Conservation (phyloP, 2,113 vertebrate species). For the Rallus limicola region DNA sequence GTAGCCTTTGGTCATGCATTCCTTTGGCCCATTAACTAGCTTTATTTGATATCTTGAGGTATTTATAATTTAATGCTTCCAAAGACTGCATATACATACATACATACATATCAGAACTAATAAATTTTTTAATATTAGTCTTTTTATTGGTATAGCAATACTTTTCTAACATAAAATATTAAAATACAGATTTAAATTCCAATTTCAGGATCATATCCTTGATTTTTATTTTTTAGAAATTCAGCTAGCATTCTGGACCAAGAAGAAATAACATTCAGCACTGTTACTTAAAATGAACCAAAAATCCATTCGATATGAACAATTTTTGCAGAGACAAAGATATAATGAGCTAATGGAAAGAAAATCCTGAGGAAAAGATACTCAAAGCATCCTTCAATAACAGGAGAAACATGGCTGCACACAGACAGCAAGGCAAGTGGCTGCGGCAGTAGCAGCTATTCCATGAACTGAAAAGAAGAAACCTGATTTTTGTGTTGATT, state of each 20-base stretch:
- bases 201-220: background rate
- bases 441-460: background rate
- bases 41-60: background rate
- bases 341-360: background rate
- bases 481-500: background rate
- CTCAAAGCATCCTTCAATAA: background rate
- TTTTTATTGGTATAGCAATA: background rate
- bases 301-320: background rate
- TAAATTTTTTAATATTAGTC: background rate
- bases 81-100: background rate
- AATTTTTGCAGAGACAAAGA: background rate
- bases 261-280: background rate
- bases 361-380: background rate
- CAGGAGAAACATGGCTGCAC: background rate
- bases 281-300: background rate
- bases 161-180: background rate
- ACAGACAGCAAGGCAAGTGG: background rate
- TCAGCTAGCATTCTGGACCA: background rate
- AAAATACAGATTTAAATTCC: background rate
- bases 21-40: background rate
- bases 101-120: background rate
- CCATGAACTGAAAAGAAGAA: background rate
- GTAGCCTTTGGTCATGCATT: background rate
- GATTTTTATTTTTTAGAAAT: background rate
- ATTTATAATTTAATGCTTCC: background rate